Percentiles rank a stretch among this genome's conserved stretches.
Conservation (phyloP, 2,888 invertebrate species). For the Blomia tropicalis region DNA sequence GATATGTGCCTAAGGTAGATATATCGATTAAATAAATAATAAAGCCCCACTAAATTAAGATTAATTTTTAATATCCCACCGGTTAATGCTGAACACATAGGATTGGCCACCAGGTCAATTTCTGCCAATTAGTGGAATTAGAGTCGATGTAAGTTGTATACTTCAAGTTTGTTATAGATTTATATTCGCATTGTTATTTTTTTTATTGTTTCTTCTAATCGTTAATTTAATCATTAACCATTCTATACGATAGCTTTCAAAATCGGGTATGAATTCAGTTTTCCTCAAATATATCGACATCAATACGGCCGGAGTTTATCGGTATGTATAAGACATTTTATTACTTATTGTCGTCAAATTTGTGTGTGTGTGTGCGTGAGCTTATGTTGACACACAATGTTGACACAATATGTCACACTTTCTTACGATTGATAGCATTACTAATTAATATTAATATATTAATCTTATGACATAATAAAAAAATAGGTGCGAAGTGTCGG, state of each 20-base stretch:
- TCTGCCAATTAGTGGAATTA: slow-evolving; percentile 61
- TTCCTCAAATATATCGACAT: slow-evolving; percentile 51
- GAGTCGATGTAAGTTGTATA: slow-evolving; percentile 57
- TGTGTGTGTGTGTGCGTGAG: not conserved
- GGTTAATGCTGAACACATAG: slow-evolving; percentile 34
- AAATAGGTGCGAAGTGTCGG: slow-evolving; percentile 46
- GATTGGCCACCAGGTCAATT: slow-evolving; percentile 63
- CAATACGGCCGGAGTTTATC: slow-evolving; percentile 57
- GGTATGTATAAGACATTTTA: slow-evolving; percentile 31
- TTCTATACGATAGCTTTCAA: slow-evolving; percentile 42
- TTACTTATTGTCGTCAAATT: not conserved
- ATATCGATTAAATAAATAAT: not conserved
- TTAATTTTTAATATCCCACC: slow-evolving; percentile 8
- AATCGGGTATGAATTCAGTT: slow-evolving; percentile 49
- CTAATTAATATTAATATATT: not conserved
- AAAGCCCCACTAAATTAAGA: slow-evolving; percentile 10
- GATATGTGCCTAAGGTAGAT: slow-evolving; percentile 26
- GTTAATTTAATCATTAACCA: no score
- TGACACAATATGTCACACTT: no score
- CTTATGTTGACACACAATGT: not conserved
- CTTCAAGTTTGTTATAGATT: no score
- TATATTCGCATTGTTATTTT: no score
- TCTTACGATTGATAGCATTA: no score
- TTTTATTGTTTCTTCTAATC: no score
- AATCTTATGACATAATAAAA: no score